Conservation (phyloP, 2,797 vertebrate species). For the Lacerta viridis region DNA sequence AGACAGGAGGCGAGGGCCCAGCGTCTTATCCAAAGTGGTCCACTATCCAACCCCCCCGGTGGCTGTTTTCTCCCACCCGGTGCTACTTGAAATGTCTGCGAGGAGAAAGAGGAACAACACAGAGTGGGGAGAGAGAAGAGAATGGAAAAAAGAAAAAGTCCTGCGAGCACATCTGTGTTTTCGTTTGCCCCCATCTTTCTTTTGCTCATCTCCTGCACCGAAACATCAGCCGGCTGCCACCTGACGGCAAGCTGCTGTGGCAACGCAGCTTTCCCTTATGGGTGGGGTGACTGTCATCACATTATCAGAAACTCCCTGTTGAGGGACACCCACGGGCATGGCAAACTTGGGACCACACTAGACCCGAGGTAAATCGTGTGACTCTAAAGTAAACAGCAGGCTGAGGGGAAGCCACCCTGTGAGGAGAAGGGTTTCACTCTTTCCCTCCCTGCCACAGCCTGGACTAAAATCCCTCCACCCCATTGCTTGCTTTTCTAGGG, state of each 20-base stretch:
- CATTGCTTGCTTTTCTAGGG: neutral
- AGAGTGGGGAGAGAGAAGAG: neutral
- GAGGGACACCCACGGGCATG: no score
- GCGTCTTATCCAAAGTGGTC: neutral
- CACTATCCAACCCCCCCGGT: neutral
- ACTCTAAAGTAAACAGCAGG: no score
- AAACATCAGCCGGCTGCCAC: neutral
- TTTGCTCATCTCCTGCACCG: neutral
- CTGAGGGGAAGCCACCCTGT: neutral
- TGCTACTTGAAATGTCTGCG: neutral
- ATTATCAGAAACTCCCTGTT: neutral
- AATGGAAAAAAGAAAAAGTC: neutral
- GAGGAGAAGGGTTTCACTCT: neutral
- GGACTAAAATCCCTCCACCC: neutral
- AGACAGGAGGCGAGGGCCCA: no score
- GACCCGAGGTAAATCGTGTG: neutral
- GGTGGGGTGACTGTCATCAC: neutral
- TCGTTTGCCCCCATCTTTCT: neutral
- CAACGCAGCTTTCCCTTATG: neutral
- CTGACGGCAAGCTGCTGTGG: neutral
- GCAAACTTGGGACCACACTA: neutral
- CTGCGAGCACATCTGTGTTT: neutral
- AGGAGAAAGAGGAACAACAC: no score
- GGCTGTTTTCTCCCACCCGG: neutral
- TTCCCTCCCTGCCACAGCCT: neutral